Percentiles rank a stretch among this genome's conserved stretches.
These are phyloP conservation scores for Poeciliopsis presidionis DNA, from an alignment of 2,797 vertebrate genomes.

Conservation along the genomic window DNA sequence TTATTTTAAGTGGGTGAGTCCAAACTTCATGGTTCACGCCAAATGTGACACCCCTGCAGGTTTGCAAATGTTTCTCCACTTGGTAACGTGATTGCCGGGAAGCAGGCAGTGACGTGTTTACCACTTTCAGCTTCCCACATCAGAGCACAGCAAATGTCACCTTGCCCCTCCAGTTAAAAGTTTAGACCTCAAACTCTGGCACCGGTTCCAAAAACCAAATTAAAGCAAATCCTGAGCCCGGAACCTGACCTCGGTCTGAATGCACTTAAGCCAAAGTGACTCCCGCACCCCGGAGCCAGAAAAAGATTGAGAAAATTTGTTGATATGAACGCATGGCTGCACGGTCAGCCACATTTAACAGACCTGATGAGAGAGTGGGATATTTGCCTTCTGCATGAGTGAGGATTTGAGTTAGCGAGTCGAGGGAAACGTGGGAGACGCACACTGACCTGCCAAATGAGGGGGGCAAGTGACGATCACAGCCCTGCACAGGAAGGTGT, in stretches of 20 bases:
- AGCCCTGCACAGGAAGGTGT: slow-evolving; percentile 71
- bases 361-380: slow-evolving; percentile 32
- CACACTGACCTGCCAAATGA: slow-evolving; percentile 82
- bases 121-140: slow-evolving; percentile 47
- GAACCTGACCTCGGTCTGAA: slow-evolving; percentile 13
- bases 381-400: slow-evolving; percentile 60
- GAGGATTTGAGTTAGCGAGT: slow-evolving; percentile 59
- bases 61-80: slow-evolving; percentile 9
- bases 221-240: slow-evolving; percentile 23
- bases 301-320: slow-evolving; percentile 41
- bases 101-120: slow-evolving; percentile 46
- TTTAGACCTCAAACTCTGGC: slow-evolving; percentile 30
- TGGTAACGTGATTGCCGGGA: slow-evolving; percentile 11
- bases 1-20: background rate
- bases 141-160: slow-evolving; percentile 26
- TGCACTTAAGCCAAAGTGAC: slow-evolving; percentile 34
- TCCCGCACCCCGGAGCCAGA: slow-evolving; percentile 26
- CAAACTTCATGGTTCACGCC: slow-evolving; percentile 17
- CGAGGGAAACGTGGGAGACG: slow-evolving; percentile 45
- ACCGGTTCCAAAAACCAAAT: slow-evolving; percentile 31
- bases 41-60: slow-evolving; percentile 10
- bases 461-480: slow-evolving; percentile 82
- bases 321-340: slow-evolving; percentile 48
- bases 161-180: slow-evolving; percentile 35
- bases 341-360: slow-evolving; percentile 49